Percentiles rank a stretch among this genome's conserved stretches.
Conservation (phyloP, 1,140 invertebrate genomes). For the Aphelenchoides besseyi region DNA sequence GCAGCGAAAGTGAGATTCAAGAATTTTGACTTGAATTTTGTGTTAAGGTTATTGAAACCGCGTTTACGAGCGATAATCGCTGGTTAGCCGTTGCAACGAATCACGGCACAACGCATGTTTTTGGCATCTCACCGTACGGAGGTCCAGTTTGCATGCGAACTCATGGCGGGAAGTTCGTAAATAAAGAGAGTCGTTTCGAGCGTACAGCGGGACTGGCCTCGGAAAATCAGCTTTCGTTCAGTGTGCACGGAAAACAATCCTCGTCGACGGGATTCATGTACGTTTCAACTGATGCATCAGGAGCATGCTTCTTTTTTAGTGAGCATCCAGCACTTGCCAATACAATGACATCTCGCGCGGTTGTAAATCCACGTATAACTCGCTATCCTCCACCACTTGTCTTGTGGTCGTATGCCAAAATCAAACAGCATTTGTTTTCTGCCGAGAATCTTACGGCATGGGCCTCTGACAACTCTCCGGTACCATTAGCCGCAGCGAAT, state of each 20-base stretch:
- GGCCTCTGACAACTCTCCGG: slow-evolving; percentile 56
- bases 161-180: slow-evolving; percentile 88
- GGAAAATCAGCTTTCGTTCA: slow-evolving; percentile 11
- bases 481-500: background rate
- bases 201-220: slow-evolving; percentile 79
- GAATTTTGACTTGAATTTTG: slow-evolving; percentile 66
- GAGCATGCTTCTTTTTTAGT: slow-evolving; percentile 43
- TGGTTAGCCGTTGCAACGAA: slow-evolving; percentile 91
- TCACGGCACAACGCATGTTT: slow-evolving; percentile 92
- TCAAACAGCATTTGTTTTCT: slow-evolving; percentile 52
- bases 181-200: slow-evolving; percentile 86
- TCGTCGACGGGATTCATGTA: background rate
- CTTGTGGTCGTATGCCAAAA: slow-evolving; percentile 50
- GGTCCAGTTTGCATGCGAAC: slow-evolving; percentile 81
- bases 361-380: slow-evolving; percentile 49
- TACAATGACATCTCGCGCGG: slow-evolving; percentile 34
- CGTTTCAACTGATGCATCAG: slow-evolving; percentile 3
- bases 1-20: slow-evolving; percentile 66
- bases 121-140: slow-evolving; percentile 93
- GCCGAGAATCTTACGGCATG: slow-evolving; percentile 58
- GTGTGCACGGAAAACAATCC: slow-evolving; percentile 12
- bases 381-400: slow-evolving; percentile 44
- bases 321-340: slow-evolving; percentile 39
- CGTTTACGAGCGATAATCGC: slow-evolving; percentile 79
- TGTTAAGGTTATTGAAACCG: slow-evolving; percentile 63